Evolutionary conservation across 2,797 vertebrate genomes (phyloP).

Genomic region (Strix occidentalis): DNA sequence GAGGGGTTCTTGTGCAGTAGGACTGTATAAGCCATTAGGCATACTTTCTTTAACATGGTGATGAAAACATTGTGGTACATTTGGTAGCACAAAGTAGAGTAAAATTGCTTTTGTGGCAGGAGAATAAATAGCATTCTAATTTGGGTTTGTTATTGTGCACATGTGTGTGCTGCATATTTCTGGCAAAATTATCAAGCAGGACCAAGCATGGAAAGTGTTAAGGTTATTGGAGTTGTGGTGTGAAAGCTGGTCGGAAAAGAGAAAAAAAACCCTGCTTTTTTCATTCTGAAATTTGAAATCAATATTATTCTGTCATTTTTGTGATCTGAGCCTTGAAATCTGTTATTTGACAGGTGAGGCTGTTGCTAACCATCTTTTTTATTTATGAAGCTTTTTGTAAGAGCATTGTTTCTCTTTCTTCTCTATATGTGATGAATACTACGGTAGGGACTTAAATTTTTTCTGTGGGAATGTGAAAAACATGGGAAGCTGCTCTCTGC

Average conservation of each 20-base stretch:
- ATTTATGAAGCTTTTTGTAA: not conserved
- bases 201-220: not conserved
- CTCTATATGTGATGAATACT: not conserved
- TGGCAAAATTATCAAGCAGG: not conserved
- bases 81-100: conserved; percentile 40
- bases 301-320: not conserved
- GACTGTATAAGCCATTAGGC: conserved; percentile 49
- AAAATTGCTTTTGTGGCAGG: conserved; percentile 54
- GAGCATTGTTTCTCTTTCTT: not conserved
- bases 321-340: not conserved
- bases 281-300: conserved; percentile 1
- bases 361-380: not conserved
- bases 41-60: conserved; percentile 28
- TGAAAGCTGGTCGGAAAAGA: not conserved
- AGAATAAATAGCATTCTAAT: conserved; percentile 45
- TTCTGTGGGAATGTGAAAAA: conserved; percentile 24
- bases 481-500: not conserved
- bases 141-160: not conserved
- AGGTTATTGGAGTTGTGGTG: not conserved
- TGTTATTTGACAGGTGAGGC: not conserved
- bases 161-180: not conserved
- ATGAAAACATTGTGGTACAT: conserved; percentile 59
- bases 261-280: not conserved
- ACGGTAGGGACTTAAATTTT: not conserved
- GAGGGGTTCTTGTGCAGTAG: conserved; percentile 64